These are phyloP conservation scores for Neoitamus cyanurus DNA, from an alignment of 2,888 invertebrate genomes.

Conservation along the genomic window DNA sequence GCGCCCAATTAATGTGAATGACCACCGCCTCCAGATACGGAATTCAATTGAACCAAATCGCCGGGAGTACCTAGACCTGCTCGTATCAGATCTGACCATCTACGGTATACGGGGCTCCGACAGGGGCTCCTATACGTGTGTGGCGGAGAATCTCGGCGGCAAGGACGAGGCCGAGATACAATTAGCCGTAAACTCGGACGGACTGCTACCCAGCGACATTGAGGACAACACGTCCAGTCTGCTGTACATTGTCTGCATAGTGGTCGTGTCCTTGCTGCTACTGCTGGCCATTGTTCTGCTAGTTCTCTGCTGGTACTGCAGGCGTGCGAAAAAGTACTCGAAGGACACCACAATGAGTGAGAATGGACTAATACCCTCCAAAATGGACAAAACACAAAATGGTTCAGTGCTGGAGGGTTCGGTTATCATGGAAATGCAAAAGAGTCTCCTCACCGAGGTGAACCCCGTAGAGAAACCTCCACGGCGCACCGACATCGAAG, in stretches of 20 bases:
- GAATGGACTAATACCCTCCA: conserved; percentile 63
- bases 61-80: conserved; percentile 53
- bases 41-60: conserved; percentile 60
- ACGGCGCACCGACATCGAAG: conserved; percentile 78
- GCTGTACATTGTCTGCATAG: conserved; percentile 65
- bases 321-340: conserved; percentile 69
- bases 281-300: conserved; percentile 69
- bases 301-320: conserved; percentile 69
- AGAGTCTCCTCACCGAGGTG: conserved; percentile 84
- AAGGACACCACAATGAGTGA: conserved; percentile 67
- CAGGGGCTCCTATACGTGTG: conserved; percentile 80
- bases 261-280: conserved; percentile 70
- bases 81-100: conserved; percentile 72
- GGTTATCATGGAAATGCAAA: conserved; percentile 84
- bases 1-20: conserved; percentile 66
- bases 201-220: conserved; percentile 61
- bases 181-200: conserved; percentile 68
- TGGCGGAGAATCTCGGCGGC: conserved; percentile 85
- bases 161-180: conserved; percentile 80
- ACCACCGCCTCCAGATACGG: conserved; percentile 61
- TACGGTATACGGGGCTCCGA: conserved; percentile 73
- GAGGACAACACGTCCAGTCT: conserved; percentile 67
- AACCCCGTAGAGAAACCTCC: conserved; percentile 88
- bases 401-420: conserved; percentile 80
- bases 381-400: conserved; percentile 71